phyloP scores from a whole-genome alignment of 2,797 vertebrate genomes.

The Danionella dracula region DNA sequence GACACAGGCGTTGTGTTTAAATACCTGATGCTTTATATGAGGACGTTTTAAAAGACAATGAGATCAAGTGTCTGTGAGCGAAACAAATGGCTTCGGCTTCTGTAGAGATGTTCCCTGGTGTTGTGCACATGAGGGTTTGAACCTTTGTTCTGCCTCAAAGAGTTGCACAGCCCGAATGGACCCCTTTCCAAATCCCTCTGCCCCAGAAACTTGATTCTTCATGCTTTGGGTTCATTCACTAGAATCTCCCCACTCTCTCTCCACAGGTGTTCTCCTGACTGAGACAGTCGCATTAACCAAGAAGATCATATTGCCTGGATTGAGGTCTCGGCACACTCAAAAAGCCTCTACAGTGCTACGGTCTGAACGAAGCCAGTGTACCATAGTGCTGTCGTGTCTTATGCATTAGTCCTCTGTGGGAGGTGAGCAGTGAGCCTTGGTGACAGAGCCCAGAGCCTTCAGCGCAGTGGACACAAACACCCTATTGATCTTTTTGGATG shows the following conservation, averaged over 20 bases:
- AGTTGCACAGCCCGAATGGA: slow-evolving; percentile 19
- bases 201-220: slow-evolving; percentile 14
- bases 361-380: neutral
- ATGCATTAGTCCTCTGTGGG: neutral
- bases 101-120: neutral
- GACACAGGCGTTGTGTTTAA: slow-evolving; percentile 29
- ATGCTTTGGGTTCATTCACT: slow-evolving; percentile 5
- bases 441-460: neutral
- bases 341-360: slow-evolving; percentile 7
- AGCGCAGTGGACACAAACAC: neutral
- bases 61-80: neutral
- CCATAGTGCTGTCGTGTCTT: neutral
- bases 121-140: neutral
- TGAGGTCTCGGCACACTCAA: slow-evolving; percentile 7
- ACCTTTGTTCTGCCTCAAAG: neutral
- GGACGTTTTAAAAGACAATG: neutral
- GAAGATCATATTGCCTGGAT: slow-evolving; percentile 23
- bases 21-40: slow-evolving; percentile 19
- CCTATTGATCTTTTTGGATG: neutral
- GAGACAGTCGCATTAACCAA: slow-evolving; percentile 19
- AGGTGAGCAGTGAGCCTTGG: neutral
- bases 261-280: slow-evolving; percentile 29
- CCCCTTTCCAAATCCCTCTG: slow-evolving; percentile 14
- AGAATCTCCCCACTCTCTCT: neutral
- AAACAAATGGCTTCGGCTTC: neutral